Conservation (phyloP, 2,888 invertebrate species). For the Drosophila neutralis region DNA sequence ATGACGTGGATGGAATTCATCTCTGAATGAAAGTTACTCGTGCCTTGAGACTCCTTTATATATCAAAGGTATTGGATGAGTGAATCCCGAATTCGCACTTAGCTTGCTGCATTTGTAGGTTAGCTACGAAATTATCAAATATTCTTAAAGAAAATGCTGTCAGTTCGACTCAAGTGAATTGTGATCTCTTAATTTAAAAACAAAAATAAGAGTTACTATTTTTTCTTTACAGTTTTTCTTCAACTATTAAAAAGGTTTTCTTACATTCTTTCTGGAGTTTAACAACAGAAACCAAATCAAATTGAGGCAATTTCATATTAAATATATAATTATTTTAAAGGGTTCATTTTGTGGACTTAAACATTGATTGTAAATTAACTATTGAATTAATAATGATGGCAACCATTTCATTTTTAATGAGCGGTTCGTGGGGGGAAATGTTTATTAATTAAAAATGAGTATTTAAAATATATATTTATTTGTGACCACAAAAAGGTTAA, state of each 20-base stretch:
- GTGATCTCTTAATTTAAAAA: background rate
- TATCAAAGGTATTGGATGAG: conserved; percentile 18
- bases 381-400: background rate
- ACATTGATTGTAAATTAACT: no score
- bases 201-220: background rate
- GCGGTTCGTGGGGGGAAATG: background rate
- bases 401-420: background rate
- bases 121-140: background rate
- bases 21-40: conserved; percentile 6
- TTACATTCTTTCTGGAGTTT: background rate
- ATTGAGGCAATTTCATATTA: background rate
- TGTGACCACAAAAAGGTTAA: background rate
- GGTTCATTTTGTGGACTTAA: background rate
- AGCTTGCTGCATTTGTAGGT: background rate
- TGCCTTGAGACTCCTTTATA: conserved; percentile 1
- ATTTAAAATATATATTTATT: background rate
- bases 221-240: background rate
- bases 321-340: background rate
- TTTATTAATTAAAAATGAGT: background rate
- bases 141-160: background rate
- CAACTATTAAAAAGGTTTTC: background rate
- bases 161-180: background rate
- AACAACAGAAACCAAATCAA: background rate
- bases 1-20: conserved; percentile 24
- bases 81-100: conserved; percentile 1